phyloP scores from a whole-genome alignment of 2,113 vertebrate genomes.

The Aythya baeri region DNA sequence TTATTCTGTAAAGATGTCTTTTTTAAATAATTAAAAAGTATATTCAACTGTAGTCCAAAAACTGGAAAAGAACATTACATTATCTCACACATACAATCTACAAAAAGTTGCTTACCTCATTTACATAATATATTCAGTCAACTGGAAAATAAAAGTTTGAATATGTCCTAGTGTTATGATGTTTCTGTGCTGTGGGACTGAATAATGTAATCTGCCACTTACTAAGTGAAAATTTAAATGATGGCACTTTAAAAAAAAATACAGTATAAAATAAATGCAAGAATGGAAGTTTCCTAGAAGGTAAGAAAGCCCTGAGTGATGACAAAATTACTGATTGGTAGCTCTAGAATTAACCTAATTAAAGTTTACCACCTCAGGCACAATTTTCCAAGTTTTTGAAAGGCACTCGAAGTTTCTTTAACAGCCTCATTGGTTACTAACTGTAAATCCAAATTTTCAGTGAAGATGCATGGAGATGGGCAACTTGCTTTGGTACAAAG shows the following conservation, averaged over 20 bases:
- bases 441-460: slow-evolving; percentile 75
- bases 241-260: slow-evolving; percentile 79
- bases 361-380: slow-evolving; percentile 81
- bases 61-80: slow-evolving; percentile 89
- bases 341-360: slow-evolving; percentile 81
- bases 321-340: slow-evolving; percentile 79
- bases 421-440: slow-evolving; percentile 72
- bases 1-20: slow-evolving; percentile 86
- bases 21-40: slow-evolving; percentile 90
- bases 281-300: slow-evolving; percentile 76
- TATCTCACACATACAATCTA: slow-evolving; percentile 88
- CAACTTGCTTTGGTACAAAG: slow-evolving; percentile 81
- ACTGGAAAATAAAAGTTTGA: slow-evolving; percentile 81
- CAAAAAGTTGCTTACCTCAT: slow-evolving; percentile 86
- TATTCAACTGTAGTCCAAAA: slow-evolving; percentile 88
- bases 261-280: slow-evolving; percentile 77
- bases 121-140: slow-evolving; percentile 86
- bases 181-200: slow-evolving; percentile 84
- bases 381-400: slow-evolving; percentile 80
- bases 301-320: slow-evolving; percentile 86
- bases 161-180: slow-evolving; percentile 80
- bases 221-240: slow-evolving; percentile 87
- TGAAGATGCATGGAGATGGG: slow-evolving; percentile 70
- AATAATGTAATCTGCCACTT: slow-evolving; percentile 85
- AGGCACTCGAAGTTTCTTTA: slow-evolving; percentile 82